Percentiles rank a stretch among this genome's conserved stretches.
Conservation (phyloP, 64 coral and sea anemone species). For the Montipora sp. region DNA sequence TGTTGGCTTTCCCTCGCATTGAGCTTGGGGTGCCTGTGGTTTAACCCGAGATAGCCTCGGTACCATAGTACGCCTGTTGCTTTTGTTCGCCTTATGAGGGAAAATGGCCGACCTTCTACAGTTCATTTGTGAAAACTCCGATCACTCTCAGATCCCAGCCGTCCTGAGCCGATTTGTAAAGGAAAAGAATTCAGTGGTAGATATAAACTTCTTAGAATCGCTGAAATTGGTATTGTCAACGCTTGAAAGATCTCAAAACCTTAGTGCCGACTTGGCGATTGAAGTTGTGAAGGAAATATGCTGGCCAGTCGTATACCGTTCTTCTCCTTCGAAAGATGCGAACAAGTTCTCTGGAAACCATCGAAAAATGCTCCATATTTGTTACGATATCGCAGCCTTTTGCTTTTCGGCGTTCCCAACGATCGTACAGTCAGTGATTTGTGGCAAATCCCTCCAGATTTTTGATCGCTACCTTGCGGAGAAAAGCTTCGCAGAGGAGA, state of each 20-base stretch:
- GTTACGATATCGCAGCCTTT: conserved; percentile 60
- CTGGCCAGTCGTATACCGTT: conserved; percentile 21
- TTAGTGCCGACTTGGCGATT: conserved; percentile 30
- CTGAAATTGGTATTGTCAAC: conserved; percentile 52
- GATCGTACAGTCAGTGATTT: conserved; percentile 7
- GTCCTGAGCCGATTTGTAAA: conserved; percentile 29
- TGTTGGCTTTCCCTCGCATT: too few species aligned
- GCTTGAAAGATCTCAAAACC: conserved; percentile 34
- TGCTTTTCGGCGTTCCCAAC: conserved; percentile 36
- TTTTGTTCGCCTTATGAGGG: not conserved
- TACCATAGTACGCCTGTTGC: not conserved
- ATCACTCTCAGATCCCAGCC: conserved; percentile 27
- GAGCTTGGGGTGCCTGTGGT: too few species aligned
- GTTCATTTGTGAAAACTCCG: conserved; percentile 35
- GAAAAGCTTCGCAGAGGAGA: not conserved
- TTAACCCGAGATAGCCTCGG: too few species aligned
- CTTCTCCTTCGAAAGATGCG: not conserved
- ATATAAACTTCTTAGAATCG: conserved; percentile 55
- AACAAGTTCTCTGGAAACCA: not conserved
- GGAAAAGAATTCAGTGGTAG: conserved; percentile 4
- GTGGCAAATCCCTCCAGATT: conserved; percentile 30
- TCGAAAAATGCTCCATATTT: conserved; percentile 40
- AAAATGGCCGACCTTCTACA: conserved; percentile 53
- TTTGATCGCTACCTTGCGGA: conserved; percentile 21
- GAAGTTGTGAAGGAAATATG: conserved; percentile 22